Evolutionary conservation across 2,113 vertebrate genomes (phyloP), one percentile per base, ranked within the genome.

Genomic region (Brachyistius frenatus): DNA sequence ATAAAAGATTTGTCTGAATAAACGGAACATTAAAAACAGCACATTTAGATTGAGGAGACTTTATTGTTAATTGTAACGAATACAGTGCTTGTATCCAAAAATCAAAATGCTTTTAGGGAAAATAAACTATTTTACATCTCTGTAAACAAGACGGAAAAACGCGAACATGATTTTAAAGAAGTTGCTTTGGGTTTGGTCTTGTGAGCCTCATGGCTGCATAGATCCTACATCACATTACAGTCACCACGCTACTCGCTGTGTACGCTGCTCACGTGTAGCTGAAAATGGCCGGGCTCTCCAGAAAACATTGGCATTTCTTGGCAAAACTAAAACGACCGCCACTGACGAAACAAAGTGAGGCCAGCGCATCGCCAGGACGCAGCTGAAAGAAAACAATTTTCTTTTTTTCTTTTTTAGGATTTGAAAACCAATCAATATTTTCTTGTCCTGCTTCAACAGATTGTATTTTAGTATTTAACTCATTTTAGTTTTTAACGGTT

Each of bases 1-100:
- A 93, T 93, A 93, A 93, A 85, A 80, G 70, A 67, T 87, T 89
- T 90, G 85, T 91, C 89, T 87, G 80, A 92, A 93, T 89, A 88
- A 92, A 91, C 50, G 7, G 39, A 83, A 87, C 80, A 84, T 80
- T 23, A 68, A 85, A 83, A 86, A 87, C 54, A 39, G n/a, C 54
- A 70, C 0, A 11, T 36, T 74, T 47, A 61, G 76, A 63, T 75
- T 77, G 47, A 76, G 47, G 74, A 73, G 39, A 60, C 35, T 89
- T 87, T 88, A 83, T 87, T 90, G 47, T 74, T 87, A 33, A 37
- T 82, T 44, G 37, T 52, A 41, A 64, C 23, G 74, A 81, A 73
- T 78, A 83, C 66, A 73, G 58, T 61, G 46, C 55, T 73, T 55
- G n/a, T 83, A 82, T 89, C 67, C 76, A 83, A 86, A 91, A 88